A percentile compares a stretch with the other conserved stretches of the same genome.
phyloP scores from a whole-genome alignment of 1,140 invertebrate species.

The Drosophila pandora region DNA sequence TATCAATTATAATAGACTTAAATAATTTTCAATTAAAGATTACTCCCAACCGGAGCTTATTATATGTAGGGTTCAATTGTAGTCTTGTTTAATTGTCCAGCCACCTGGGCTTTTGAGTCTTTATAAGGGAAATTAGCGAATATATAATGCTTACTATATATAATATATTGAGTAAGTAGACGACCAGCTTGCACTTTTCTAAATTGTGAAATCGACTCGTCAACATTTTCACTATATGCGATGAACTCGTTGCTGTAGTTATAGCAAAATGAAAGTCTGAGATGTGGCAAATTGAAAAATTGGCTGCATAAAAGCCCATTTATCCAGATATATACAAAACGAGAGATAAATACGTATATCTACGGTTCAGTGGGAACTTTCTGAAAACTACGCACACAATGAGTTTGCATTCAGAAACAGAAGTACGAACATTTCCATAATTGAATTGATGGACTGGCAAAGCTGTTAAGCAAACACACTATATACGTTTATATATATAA shows the following conservation, averaged over 20 bases:
- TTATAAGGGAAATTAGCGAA: slow-evolving; percentile 23
- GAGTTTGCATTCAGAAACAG: slow-evolving; percentile 46
- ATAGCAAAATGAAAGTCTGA: slow-evolving; percentile 64
- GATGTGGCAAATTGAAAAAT: slow-evolving; percentile 72
- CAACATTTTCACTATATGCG: slow-evolving; percentile 47
- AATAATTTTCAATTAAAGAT: slow-evolving; percentile 43
- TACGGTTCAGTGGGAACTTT: slow-evolving; percentile 53
- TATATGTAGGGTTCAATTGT: slow-evolving; percentile 8
- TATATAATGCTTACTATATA: slow-evolving; percentile 40
- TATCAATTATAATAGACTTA: slow-evolving; percentile 45
- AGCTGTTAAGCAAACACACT: slow-evolving; percentile 55
- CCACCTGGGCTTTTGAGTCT: slow-evolving; percentile 20
- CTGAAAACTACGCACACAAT: slow-evolving; percentile 66
- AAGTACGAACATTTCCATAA: slow-evolving; percentile 54
- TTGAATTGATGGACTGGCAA: slow-evolving; percentile 77
- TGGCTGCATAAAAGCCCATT: slow-evolving; percentile 39
- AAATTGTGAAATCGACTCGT: slow-evolving; percentile 70
- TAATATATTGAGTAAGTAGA: slow-evolving; percentile 43
- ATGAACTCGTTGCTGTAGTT: slow-evolving; percentile 44
- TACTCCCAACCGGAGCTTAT: slow-evolving; percentile 14
- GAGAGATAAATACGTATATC: background rate
- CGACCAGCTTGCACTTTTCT: slow-evolving; percentile 66
- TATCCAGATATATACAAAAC: slow-evolving; percentile 6
- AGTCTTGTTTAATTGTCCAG: slow-evolving; percentile 29
- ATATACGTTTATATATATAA: slow-evolving; percentile 14